Conservation (phyloP, 2,888 invertebrate species). For the Iselma pallidipennis region DNA sequence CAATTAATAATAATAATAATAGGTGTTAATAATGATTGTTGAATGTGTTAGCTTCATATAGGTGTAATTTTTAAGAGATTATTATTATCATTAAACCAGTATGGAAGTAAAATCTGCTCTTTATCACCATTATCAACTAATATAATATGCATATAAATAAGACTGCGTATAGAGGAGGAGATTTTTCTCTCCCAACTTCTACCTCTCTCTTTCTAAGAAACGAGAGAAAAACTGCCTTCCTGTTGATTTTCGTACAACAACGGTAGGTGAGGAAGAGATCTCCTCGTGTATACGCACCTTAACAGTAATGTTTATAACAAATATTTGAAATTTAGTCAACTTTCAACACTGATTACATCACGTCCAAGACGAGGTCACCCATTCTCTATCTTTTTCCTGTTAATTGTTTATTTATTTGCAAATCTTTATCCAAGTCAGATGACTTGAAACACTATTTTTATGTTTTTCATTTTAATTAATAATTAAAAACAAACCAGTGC, state of each 20-base stretch:
- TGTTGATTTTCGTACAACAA: too few species aligned
- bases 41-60: conserved; percentile 28
- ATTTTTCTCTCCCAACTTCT: too few species aligned
- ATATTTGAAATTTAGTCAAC: neutral
- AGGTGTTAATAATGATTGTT: conserved; percentile 26
- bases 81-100: conserved; percentile 23
- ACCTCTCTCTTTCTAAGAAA: too few species aligned
- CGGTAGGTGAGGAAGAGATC: neutral
- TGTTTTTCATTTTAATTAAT: neutral
- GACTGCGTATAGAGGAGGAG: too few species aligned
- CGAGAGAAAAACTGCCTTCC: too few species aligned
- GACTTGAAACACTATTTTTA: neutral
- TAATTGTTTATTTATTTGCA: conserved; percentile 1
- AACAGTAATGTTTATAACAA: neutral
- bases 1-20: conserved; percentile 3
- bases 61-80: conserved; percentile 28
- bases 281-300: too few species aligned
- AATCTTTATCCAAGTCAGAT: neutral
- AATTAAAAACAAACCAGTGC: neutral
- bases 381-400: neutral
- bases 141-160: too few species aligned
- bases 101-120: conserved; percentile 20
- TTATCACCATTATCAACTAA: conserved; percentile 5
- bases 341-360: neutral
- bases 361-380: neutral